Evolutionary conservation across 2,888 invertebrate species (phyloP), one percentile per base, ranked within the genome.

Genomic region (Drosophila neotestacea): DNA sequence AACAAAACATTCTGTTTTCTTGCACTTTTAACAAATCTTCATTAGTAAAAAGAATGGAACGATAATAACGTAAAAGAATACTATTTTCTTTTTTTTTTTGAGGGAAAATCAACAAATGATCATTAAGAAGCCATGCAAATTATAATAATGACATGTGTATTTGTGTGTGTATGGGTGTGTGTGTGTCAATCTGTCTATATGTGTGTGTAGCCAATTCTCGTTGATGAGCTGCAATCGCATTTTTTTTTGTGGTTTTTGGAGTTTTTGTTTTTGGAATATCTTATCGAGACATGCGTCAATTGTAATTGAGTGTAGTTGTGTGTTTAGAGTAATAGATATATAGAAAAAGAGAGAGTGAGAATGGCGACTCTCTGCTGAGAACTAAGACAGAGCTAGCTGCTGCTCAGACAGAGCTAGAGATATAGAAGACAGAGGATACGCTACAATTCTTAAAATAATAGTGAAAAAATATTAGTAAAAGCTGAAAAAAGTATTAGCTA

Each of bases 61-160:
- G 30, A 28, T 22, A 6, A 46, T 22, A 16, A 55, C 71, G 52
- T 22, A 30, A 71, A 54, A 48, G 47, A 10, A 16, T 9, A 28
- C 16, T n/a, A 36, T 39, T 51, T 39, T 13, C 16, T 51, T 38
- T 56, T 38, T 39, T 39, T 61, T 38, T 32, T 52, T 38, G 34
- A 11, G 65, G 47, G 47, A 52, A 70, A 62, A 66, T 73, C 62
- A 73, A 79, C 28, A 81, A 72, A 79, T 77, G 67, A 77, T 71
- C 72, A 72, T 66, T 72, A 88, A 85, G 38, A 88, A 88, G 90
- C 90, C 90, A 88, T 88, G 88, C 87, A 73, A 74, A 78, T 70
- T 76, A 77, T 75, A 74, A 67, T 42, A 62, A 78, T 72, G 72
- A 70, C 34, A 41, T 16, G 27, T 46, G 41, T 59, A 16, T 55